A percentile compares a stretch with the other conserved stretches of the same genome.
Conservation (phyloP, 1,140 invertebrate species). For the Bombus ignitus region DNA sequence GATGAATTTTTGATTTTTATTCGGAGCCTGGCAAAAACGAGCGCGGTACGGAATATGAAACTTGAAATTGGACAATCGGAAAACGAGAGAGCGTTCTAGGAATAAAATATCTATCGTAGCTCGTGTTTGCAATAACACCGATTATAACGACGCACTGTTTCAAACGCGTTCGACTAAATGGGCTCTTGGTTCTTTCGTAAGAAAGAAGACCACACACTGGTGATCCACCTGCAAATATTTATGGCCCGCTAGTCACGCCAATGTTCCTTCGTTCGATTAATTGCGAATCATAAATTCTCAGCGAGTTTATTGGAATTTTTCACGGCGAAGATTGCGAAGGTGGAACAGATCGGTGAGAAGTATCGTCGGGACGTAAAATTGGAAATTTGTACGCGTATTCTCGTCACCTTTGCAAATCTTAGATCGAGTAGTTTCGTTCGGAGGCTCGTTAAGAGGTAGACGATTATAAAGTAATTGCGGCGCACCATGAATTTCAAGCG, state of each 20-base stretch:
- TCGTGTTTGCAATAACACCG: neutral
- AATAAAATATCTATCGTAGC: neutral
- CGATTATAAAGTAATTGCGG: neutral
- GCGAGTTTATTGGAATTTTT: neutral
- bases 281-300: neutral
- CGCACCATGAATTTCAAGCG: neutral
- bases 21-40: neutral
- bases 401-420: too few species aligned
- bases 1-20: neutral
- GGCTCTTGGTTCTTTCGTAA: neutral
- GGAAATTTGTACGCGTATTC: neutral
- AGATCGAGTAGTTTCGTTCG: neutral
- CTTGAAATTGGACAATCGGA: neutral
- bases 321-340: neutral
- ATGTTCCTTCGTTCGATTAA: neutral
- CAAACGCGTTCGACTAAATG: neutral
- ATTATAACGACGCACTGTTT: neutral
- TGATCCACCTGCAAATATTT: neutral
- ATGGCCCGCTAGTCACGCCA: neutral
- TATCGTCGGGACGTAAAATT: neutral
- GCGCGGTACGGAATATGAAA: neutral
- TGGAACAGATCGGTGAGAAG: neutral
- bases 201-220: too few species aligned
- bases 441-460: accelerated
- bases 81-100: neutral